Percentiles rank a stretch among this genome's conserved stretches.
Conservation (phyloP, 1,140 invertebrate species). For the Papilio xuthus region DNA sequence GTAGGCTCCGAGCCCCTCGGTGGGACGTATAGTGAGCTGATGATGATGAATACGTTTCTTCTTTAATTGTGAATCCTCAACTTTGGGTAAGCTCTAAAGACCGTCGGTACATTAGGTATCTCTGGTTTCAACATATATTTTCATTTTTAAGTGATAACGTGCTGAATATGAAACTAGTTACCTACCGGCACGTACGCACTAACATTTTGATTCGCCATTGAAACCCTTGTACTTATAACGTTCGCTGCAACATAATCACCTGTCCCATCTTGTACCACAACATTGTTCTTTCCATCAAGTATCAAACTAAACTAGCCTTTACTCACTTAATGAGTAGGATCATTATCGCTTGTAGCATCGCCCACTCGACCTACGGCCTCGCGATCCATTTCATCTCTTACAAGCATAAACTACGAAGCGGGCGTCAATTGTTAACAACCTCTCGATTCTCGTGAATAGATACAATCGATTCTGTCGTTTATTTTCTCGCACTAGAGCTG, state of each 20-base stretch:
- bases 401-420: constrained; percentile 75
- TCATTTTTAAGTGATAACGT: not conserved
- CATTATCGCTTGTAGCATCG: constrained; percentile 41
- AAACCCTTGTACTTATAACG: constrained; percentile 45
- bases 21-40: too few relatives aligned
- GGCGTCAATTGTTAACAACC: constrained; percentile 79
- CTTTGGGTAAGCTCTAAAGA: too few relatives aligned
- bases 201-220: constrained; percentile 34
- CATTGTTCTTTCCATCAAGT: constrained; percentile 53
- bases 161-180: not conserved
- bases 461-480: constrained; percentile 75
- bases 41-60: too few relatives aligned
- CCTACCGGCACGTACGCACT: constrained; percentile 18
- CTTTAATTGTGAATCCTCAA: too few relatives aligned
- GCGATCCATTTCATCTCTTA: constrained; percentile 76
- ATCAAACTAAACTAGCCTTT: constrained; percentile 51
- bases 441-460: constrained; percentile 77
- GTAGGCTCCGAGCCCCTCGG: too few relatives aligned
- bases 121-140: not conserved
- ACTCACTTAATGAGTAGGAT: constrained; percentile 38
- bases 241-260: constrained; percentile 58
- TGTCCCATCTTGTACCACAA: constrained; percentile 65
- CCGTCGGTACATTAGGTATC: not conserved
- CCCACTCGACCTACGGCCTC: constrained; percentile 71
- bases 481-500: constrained; percentile 71